Conservation (phyloP, 2,797 vertebrate genomes). For the Silurus aristotelis region DNA sequence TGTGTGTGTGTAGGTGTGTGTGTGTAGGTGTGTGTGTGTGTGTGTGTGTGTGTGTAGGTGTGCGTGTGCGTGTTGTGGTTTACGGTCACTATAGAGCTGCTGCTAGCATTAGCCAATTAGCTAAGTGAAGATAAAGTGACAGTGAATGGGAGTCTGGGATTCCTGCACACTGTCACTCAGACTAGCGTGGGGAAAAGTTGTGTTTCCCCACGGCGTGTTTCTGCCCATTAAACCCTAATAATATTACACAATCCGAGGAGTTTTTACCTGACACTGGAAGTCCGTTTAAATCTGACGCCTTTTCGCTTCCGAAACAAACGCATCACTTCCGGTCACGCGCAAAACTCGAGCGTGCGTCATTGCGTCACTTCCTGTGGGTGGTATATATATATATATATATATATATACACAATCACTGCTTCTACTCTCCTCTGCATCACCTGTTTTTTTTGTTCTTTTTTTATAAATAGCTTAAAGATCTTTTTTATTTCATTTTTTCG, state of each 20-base stretch:
- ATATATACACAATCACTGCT: too few relatives aligned
- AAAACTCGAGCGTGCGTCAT: not conserved
- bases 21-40: not conserved
- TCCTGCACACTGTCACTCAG: not conserved
- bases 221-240: too few relatives aligned
- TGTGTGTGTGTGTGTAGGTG: too few relatives aligned
- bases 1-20: too few relatives aligned
- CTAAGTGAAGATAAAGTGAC: not conserved
- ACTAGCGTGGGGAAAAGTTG: too few relatives aligned
- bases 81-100: slow-evolving; percentile 1
- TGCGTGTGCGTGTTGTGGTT: not conserved
- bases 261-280: not conserved
- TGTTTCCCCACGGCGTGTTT: not conserved
- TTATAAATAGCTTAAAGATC: too few relatives aligned
- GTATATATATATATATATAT: too few relatives aligned
- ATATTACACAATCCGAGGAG: too few relatives aligned
- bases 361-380: not conserved
- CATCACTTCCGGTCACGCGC: not conserved
- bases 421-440: too few relatives aligned
- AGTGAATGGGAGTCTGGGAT: not conserved
- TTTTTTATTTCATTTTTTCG: too few relatives aligned
- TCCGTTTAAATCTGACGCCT: slow-evolving; percentile 28
- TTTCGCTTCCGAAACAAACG: not conserved
- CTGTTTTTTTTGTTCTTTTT: too few relatives aligned
- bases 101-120: slow-evolving; percentile 10